A percentile compares a stretch with the other conserved stretches of the same genome.
Evolutionary conservation across 1,140 invertebrate species (phyloP).

Genomic region (Heterodera carotae): DNA sequence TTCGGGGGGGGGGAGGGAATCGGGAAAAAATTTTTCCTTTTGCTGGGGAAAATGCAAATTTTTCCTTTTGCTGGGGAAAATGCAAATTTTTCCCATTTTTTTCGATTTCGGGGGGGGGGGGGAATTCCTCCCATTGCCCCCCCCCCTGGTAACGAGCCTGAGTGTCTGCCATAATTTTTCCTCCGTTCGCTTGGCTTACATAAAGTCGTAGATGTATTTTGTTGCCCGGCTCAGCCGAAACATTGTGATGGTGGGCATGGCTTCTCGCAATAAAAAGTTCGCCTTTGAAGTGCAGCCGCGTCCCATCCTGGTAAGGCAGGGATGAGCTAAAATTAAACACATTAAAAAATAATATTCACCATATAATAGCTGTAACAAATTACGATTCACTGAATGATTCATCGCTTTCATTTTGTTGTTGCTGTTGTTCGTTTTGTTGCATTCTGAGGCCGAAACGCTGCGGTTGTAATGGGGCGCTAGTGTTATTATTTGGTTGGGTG

Average conservation of each 20-base stretch:
- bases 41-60: too few relatives aligned
- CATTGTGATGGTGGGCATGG: slow-evolving; percentile 23
- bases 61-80: too few relatives aligned
- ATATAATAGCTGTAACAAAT: neutral
- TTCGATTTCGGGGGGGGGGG: too few relatives aligned
- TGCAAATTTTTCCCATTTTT: too few relatives aligned
- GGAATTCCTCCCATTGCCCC: too few relatives aligned
- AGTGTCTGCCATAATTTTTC: too few relatives aligned
- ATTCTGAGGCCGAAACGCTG: neutral
- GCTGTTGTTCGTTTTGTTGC: slow-evolving; percentile 2
- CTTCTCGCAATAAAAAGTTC: slow-evolving; percentile 28
- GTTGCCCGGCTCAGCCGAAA: slow-evolving; percentile 70
- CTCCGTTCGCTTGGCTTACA: slow-evolving; percentile 69
- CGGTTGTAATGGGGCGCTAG: neutral
- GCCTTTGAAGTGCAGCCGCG: neutral
- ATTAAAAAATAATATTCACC: neutral
- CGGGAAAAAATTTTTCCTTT: too few relatives aligned
- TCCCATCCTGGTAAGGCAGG: slow-evolving; percentile 19
- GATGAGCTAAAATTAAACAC: neutral
- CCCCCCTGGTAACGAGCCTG: too few relatives aligned
- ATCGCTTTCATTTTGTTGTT: neutral
- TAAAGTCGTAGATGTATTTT: slow-evolving; percentile 79
- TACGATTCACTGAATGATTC: neutral
- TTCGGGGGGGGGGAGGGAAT: neutral
- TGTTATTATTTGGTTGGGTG: slow-evolving; percentile 14